Conservation (phyloP, 2,113 vertebrate genomes). For the Tachuris rubrigastra region DNA sequence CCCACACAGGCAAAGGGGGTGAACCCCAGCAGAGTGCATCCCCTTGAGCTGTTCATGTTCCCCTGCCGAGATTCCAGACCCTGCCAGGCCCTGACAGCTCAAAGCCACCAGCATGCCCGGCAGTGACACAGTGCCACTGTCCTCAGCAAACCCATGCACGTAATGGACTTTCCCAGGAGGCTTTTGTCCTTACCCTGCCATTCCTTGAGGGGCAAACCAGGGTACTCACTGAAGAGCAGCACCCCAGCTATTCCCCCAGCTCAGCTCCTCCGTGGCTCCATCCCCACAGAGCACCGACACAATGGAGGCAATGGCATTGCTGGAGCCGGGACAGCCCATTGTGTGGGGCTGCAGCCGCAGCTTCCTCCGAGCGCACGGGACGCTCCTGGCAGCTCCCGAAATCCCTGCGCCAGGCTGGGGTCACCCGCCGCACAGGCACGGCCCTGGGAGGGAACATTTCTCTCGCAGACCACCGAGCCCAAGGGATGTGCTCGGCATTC, state of each 20-base stretch:
- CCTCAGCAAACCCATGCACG: rapidly evolving
- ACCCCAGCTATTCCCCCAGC: rapidly evolving
- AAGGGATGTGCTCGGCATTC: not conserved
- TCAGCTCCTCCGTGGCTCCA: not conserved
- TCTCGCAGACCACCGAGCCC: not conserved
- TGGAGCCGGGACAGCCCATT: conserved; percentile 18
- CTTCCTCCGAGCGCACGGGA: not conserved
- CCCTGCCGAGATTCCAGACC: not conserved
- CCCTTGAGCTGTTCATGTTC: rapidly evolving
- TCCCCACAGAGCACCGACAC: not conserved
- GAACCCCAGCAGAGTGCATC: not conserved
- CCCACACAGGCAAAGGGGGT: not conserved
- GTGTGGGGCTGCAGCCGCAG: not conserved
- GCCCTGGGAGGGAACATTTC: not conserved
- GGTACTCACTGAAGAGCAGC: rapidly evolving
- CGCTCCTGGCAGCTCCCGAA: conserved; percentile 1
- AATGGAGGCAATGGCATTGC: not conserved
- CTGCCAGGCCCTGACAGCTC: not conserved
- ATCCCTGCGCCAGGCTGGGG: not conserved
- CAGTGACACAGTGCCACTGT: rapidly evolving
- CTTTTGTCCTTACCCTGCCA: not conserved
- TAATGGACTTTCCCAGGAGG: not conserved
- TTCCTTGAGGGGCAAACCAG: rapidly evolving
- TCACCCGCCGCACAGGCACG: rapidly evolving
- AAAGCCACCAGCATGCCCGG: rapidly evolving